Evolutionary conservation across 35 echinoderm and acorn worm species (phyloP).

Genomic region (Apostichopus parvimensis): DNA sequence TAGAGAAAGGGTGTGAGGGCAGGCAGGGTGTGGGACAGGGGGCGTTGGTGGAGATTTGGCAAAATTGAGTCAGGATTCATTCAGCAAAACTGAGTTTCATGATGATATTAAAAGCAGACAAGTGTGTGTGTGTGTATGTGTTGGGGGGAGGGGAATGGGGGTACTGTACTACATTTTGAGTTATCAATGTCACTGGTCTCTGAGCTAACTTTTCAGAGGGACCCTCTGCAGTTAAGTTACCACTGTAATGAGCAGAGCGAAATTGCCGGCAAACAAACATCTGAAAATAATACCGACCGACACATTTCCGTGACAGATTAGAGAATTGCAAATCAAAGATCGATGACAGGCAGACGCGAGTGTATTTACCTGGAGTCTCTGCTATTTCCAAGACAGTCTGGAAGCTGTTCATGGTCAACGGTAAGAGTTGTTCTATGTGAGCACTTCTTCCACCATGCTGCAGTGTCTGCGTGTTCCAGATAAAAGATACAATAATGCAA

Average conservation of each 20-base stretch:
- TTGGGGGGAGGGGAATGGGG: background rate
- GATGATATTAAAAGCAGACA: background rate
- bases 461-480: conserved; percentile 11
- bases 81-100: background rate
- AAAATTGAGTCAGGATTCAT: background rate
- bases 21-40: background rate
- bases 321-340: too few species aligned
- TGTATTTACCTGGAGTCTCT: conserved; percentile 71
- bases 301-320: too few species aligned
- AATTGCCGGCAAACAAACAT: too few species aligned
- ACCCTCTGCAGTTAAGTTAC: too few species aligned
- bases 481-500: too few species aligned
- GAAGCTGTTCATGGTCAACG: conserved; percentile 84
- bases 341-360: background rate
- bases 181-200: too few species aligned
- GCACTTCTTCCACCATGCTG: conserved; percentile 26
- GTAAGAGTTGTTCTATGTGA: conserved; percentile 62
- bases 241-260: too few species aligned
- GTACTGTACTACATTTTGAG: background rate
- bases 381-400: conserved; percentile 83
- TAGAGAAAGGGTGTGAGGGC: too few species aligned
- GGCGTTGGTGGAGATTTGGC: background rate
- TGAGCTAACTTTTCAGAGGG: too few species aligned
- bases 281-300: too few species aligned
- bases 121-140: background rate